Conservation (phyloP, 2,113 vertebrate species). For the Deroptyus accipitrinus region DNA sequence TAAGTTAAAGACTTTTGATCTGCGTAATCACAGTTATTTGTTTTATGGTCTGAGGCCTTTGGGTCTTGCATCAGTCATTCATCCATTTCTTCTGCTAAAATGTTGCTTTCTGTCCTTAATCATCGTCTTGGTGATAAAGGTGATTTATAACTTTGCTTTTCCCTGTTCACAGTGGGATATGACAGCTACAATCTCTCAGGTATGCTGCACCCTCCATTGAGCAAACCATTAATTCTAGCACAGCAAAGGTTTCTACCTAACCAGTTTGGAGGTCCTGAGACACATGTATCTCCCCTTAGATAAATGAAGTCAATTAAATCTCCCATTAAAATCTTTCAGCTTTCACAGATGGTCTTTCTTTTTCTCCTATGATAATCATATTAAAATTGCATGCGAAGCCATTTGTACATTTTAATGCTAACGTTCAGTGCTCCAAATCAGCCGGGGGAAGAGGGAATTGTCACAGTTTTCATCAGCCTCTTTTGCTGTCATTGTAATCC, state of each 20-base stretch:
- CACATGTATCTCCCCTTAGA: conserved; percentile 11
- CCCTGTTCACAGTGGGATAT: background rate
- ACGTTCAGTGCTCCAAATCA: background rate
- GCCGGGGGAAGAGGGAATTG: conserved; percentile 13
- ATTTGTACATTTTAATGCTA: conserved; percentile 57
- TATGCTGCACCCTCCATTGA: background rate
- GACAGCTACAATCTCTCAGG: conserved; percentile 39
- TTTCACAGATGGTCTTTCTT: conserved; percentile 60
- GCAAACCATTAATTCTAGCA: conserved; percentile 31
- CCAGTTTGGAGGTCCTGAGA: background rate
- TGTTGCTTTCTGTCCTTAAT: background rate
- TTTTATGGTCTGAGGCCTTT: conserved; percentile 41
- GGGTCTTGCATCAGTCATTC: background rate
- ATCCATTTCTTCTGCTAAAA: background rate
- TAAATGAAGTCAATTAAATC: conserved; percentile 66
- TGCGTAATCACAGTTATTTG: conserved; percentile 43
- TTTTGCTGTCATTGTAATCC: conserved; percentile 33
- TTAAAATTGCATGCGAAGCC: conserved; percentile 64
- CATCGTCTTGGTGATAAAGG: background rate
- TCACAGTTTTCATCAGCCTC: conserved; percentile 27
- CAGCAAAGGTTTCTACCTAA: background rate
- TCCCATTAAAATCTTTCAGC: conserved; percentile 47
- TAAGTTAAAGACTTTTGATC: conserved; percentile 51
- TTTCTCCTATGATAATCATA: conserved; percentile 55
- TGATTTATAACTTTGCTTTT: conserved; percentile 43